Base-by-base conservation (phyloP, 1,140 invertebrate genomes). In the Venustaconcha ellipsiformis region DNA sequence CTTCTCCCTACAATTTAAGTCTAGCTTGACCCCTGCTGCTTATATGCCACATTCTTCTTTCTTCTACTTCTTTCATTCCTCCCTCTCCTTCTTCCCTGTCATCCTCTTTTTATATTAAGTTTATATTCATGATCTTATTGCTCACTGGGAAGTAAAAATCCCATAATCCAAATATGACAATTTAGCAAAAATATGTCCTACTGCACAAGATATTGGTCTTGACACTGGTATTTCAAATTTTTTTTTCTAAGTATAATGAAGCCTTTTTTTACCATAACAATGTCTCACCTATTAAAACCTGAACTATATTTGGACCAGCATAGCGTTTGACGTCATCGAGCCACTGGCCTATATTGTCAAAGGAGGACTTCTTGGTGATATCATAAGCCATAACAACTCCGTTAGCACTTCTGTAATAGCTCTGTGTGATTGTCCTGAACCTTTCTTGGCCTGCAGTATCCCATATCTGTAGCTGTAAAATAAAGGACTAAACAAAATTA, bases 381-480 rank as follows among this genome's bases (percentile, higher is more conserved):
- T 98, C 97, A 91, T 98, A 98, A 68, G 97, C 96, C 72, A 92
- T 85, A 37, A 93, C 90, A 17, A 93, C 92, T 66, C 92, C 92
- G 88, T 93, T 92, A 20, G 92, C 92, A 86, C 91, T 92, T 74
- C 92, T 86, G 84, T 93, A 93, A 80, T 93, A 93, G 78, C 91
- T 92, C 79, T 93, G 92, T 12, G 98, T 99, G 79, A 99, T 98
- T 11, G 97, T 99, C 76, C 98, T 93, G 91, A 99, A 99, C 82
- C 97, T 92, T 90, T 99, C 97, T 89, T 99, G 98, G 0, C 98
- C 97, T 18, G 96, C 97, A 58, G 96, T 98, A 88, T 99, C 97
- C 97, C 97, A 99, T 85, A 99, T 98, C 83, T 92, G 89, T 76
- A 99, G 92, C 96, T 98, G 89, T 78, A 93, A 90, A 58, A 72